Evolutionary conservation across 2,113 vertebrate species (phyloP).

Genomic region (Ailuropoda melanoleuca): DNA sequence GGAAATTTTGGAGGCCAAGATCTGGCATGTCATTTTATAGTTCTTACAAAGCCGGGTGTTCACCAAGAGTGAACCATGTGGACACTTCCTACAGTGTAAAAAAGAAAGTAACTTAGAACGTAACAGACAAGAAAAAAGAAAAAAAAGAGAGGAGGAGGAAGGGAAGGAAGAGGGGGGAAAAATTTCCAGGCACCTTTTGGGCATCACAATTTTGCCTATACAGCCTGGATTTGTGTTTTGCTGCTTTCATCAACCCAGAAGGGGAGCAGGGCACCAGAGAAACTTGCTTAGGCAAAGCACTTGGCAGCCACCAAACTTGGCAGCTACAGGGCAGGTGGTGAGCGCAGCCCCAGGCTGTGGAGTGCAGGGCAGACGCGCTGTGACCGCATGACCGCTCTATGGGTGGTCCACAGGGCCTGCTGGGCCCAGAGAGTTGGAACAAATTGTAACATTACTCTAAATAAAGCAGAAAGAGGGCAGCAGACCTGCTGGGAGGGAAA

Average conservation of each 20-base stretch:
- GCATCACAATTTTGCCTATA: not conserved
- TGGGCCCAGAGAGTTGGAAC: not conserved
- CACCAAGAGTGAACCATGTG: not conserved
- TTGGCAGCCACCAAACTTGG: not conserved
- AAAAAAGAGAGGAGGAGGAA: not conserved
- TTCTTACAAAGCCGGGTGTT: not conserved
- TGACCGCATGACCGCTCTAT: fast-evolving
- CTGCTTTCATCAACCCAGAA: not conserved
- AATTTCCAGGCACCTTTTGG: not conserved
- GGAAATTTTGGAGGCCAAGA: not conserved
- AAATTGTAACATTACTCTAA: not conserved
- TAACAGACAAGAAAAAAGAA: not conserved
- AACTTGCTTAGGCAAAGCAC: slow-evolving; percentile 16
- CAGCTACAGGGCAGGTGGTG: not conserved
- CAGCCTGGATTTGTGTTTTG: not conserved
- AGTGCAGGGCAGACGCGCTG: not conserved
- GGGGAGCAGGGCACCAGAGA: not conserved
- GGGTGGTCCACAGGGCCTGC: not conserved
- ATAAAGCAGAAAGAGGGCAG: not conserved
- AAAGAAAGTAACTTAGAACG: not conserved
- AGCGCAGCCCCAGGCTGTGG: not conserved
- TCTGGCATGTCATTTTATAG: not conserved
- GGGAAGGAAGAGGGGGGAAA: not conserved
- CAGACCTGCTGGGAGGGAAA: not conserved
- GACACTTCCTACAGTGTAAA: not conserved